Evolutionary conservation across 35 echinoderm and acorn worm genomes (phyloP).

Genomic region (Eucidaris tribuloides): DNA sequence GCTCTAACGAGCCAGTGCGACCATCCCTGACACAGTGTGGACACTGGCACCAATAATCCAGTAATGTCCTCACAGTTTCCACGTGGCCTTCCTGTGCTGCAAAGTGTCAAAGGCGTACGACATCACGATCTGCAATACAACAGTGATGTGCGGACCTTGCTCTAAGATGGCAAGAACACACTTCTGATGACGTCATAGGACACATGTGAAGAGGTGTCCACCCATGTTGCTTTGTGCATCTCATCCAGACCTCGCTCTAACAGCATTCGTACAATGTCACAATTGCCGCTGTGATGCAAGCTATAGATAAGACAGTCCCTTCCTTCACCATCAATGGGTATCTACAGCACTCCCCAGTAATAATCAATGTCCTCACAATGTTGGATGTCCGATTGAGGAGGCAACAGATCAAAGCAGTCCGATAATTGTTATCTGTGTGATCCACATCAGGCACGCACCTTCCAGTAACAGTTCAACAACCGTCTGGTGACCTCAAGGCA

Average conservation of each 20-base stretch:
- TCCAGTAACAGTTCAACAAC: constrained; percentile 96
- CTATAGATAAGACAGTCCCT: constrained; percentile 92
- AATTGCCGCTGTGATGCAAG: constrained; percentile 90
- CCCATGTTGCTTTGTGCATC: constrained; percentile 96
- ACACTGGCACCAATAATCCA: constrained; percentile 71
- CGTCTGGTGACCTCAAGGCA: constrained; percentile 84
- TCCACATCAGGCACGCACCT: constrained; percentile 92
- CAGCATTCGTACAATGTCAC: constrained; percentile 82
- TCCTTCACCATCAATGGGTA: constrained; percentile 93
- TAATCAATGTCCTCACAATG: constrained; percentile 84
- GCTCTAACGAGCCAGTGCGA: constrained; percentile 69
- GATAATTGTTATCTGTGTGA: constrained; percentile 85
- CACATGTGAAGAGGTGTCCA: constrained; percentile 99
- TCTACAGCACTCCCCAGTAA: constrained; percentile 88
- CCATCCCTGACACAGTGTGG: constrained; percentile 80
- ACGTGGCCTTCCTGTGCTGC: constrained; percentile 94
- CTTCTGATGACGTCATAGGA: constrained; percentile 90
- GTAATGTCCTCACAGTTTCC: constrained; percentile 57
- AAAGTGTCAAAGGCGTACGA: constrained; percentile 81
- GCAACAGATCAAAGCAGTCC: constrained; percentile 93
- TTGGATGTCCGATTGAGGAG: constrained; percentile 88
- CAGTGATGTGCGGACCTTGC: constrained; percentile 61
- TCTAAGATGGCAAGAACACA: constrained; percentile 82
- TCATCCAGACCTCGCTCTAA: constrained; percentile 95
- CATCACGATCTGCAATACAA: constrained; percentile 89